phyloP scores from a whole-genome alignment of 2,888 invertebrate genomes.

The Tenthredo scrophulariae region DNA sequence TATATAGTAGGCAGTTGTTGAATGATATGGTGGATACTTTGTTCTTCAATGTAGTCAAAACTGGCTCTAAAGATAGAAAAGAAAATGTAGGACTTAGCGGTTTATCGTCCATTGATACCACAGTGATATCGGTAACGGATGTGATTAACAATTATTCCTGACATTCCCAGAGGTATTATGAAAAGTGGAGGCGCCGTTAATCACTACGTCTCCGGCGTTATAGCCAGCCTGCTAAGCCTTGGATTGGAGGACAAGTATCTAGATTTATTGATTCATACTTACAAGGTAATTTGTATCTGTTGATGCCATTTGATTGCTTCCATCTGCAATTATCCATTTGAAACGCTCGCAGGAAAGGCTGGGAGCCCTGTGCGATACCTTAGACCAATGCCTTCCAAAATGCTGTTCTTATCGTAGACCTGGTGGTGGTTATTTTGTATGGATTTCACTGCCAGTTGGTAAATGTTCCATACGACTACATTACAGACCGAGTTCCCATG shows the following conservation, averaged over 20 bases:
- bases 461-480: slow-evolving; percentile 45
- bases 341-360: slow-evolving; percentile 75
- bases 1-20: neutral
- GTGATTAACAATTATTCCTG: slow-evolving; percentile 13
- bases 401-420: slow-evolving; percentile 77
- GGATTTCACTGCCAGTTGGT: slow-evolving; percentile 80
- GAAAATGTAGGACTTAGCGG: neutral
- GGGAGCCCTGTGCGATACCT: slow-evolving; percentile 74
- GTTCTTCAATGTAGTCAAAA: neutral
- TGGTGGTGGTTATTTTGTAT: slow-evolving; percentile 83
- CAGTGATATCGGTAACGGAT: neutral
- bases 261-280: slow-evolving; percentile 73
- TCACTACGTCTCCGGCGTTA: slow-evolving; percentile 80
- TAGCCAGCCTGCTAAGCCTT: slow-evolving; percentile 80
- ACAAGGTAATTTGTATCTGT: slow-evolving; percentile 68
- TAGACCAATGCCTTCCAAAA: slow-evolving; percentile 77
- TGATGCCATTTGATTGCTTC: neutral
- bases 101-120: neutral
- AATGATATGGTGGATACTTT: neutral
- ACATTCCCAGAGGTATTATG: slow-evolving; percentile 77
- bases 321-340: slow-evolving; percentile 18
- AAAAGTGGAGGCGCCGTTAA: slow-evolving; percentile 83
- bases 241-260: slow-evolving; percentile 79
- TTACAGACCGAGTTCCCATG: neutral
- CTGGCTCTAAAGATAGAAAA: too few species aligned